phyloP scores from a whole-genome alignment of 2,888 invertebrate species.

The Diaphora mendica region DNA sequence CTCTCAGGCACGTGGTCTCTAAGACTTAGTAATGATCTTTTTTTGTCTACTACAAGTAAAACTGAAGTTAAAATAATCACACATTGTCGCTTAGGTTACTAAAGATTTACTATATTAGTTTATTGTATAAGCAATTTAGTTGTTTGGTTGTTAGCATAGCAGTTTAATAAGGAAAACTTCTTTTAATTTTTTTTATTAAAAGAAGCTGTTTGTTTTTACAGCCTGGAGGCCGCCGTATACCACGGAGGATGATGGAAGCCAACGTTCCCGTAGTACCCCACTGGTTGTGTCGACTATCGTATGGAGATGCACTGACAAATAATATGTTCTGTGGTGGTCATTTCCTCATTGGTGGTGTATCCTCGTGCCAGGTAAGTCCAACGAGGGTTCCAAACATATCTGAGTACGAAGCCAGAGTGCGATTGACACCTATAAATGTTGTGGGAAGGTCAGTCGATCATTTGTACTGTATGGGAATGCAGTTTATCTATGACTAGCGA shows the following conservation, averaged over 20 bases:
- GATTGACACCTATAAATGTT: neutral
- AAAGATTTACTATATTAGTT: neutral
- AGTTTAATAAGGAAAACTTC: too few species aligned
- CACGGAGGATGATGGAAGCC: slow-evolving; percentile 80
- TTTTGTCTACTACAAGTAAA: neutral
- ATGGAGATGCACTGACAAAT: slow-evolving; percentile 80
- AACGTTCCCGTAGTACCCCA: slow-evolving; percentile 81
- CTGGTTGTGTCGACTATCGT: slow-evolving; percentile 78
- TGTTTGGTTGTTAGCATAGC: too few species aligned
- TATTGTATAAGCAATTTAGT: neutral
- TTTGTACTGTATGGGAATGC: neutral
- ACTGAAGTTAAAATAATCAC: neutral
- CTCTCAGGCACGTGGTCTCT: neutral
- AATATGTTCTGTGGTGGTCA: slow-evolving; percentile 88
- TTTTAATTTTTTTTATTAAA: too few species aligned
- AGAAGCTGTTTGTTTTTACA: too few species aligned
- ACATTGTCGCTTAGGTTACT: neutral
- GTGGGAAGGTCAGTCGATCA: neutral
- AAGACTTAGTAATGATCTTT: neutral
- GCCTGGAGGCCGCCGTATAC: slow-evolving; percentile 77
- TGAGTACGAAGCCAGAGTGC: neutral
- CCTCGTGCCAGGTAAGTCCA: slow-evolving; percentile 84
- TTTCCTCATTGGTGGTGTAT: slow-evolving; percentile 84
- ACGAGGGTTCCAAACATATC: neutral
- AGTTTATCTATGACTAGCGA: neutral